A percentile compares a stretch with the other conserved stretches of the same genome.
These are phyloP conservation scores for Apocrypta bakeri DNA, from an alignment of 1,140 invertebrate species.

Conservation along the genomic window DNA sequence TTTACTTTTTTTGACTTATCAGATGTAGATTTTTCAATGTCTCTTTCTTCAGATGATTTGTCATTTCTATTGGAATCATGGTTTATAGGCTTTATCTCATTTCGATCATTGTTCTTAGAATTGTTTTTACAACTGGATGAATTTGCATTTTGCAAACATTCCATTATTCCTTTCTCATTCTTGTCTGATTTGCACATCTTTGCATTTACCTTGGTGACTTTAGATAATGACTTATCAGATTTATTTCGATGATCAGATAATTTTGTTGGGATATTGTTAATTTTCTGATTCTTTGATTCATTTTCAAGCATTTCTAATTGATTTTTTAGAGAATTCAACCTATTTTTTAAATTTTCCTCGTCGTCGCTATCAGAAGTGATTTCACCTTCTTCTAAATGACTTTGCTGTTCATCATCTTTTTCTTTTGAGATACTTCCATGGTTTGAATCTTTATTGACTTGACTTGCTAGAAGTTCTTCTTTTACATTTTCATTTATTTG, in stretches of 20 bases:
- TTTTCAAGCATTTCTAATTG: background rate
- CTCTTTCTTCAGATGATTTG: background rate
- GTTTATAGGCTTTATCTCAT: background rate
- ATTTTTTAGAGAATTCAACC: background rate
- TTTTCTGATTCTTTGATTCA: conserved; percentile 21
- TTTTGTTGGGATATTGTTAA: background rate
- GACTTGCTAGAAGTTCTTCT: background rate
- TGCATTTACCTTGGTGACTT: background rate
- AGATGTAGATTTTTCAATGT: background rate
- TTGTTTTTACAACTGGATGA: background rate
- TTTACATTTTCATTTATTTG: background rate
- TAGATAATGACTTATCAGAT: background rate
- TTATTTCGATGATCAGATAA: background rate
- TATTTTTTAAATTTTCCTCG: background rate
- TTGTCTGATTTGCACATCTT: background rate
- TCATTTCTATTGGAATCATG: background rate
- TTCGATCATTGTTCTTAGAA: background rate
- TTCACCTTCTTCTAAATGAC: conserved; percentile 46
- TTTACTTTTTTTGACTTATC: background rate
- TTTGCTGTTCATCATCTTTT: background rate
- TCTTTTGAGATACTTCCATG: no score
- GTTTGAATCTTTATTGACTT: background rate
- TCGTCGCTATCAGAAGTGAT: conserved; percentile 24
- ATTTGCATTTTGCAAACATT: background rate
- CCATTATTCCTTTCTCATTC: background rate